Evolutionary conservation across 2,797 vertebrate genomes (phyloP), one percentile per base, ranked within the genome.

Genomic region (Aviceda cuculoides): DNA sequence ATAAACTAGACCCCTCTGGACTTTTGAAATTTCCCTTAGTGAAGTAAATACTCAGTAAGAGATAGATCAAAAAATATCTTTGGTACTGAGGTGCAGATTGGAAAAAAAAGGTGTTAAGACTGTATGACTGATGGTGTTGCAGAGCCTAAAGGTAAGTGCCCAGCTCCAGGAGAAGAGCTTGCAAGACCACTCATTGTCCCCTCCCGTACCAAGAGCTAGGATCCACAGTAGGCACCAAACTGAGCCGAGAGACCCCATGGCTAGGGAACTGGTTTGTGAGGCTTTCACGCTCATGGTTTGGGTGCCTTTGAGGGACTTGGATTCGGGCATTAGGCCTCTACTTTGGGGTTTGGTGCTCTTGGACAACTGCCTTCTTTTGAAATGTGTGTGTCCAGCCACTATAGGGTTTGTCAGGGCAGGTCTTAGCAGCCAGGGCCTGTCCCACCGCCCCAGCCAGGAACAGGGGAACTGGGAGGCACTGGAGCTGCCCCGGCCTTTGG

Each of bases 231-330:
- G 25, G 2, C 25, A 40, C 9, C 15, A 49, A 89, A 70, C 15
- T 0, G 0, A 82, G 2, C 13, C 1, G 13, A 44, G 71, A 82
- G 21, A 35, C 35, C n/a, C 19, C 0, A 0, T 49, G 19, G 6
- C 13, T 5, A 25, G 33, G 35, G 25, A 68, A 15, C 2, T 15
- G 4, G 25, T 47, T 37, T 44, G 42, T 50, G 37, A 59, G 13
- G 11, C 9, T 80, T 40, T 49, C 42, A 15, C 1, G 2, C 2
- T 53, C 10, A 10, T 14, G 19, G 4, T 39, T 1, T 61, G 28
- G 9, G 8, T 35, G 7, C 14, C 14, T 82, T 35, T 70, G 67
- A 80, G 46, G 58, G 20, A 28, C 29, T 52, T 40, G 19, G 11
- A 52, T 79, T 83, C 1, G 2, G 5, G 15, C 90, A 44, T 82